Conservation (phyloP, 1,140 invertebrate genomes). For the Amyelois transitella region DNA sequence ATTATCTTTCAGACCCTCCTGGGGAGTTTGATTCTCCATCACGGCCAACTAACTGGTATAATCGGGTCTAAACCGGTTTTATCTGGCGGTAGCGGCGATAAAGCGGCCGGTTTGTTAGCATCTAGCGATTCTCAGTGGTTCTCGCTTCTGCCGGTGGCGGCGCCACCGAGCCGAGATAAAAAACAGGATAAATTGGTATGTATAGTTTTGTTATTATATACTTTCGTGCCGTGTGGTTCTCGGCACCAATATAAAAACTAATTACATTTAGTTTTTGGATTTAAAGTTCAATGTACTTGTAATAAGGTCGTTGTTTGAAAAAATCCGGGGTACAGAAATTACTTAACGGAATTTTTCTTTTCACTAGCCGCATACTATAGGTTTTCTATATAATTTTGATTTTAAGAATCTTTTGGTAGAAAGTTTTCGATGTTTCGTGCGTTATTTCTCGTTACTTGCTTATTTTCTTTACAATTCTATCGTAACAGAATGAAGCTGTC, state of each 20-base stretch:
- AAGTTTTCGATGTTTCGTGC: too few species aligned
- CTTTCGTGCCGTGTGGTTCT: too few species aligned
- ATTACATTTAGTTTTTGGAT: too few species aligned
- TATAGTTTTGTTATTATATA: conserved; percentile 4
- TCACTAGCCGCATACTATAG: too few species aligned
- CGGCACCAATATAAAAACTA: too few species aligned
- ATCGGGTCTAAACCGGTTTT: conserved; percentile 51
- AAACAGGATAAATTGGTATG: conserved; percentile 69
- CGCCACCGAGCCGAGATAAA: conserved; percentile 52
- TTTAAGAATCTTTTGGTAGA: too few species aligned
- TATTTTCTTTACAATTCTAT: neutral
- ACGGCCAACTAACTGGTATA: conserved; percentile 65
- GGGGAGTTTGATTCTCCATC: conserved; percentile 75
- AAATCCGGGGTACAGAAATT: too few species aligned
- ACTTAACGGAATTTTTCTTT: too few species aligned
- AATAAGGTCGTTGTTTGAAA: too few species aligned
- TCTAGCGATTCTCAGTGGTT: conserved; percentile 79
- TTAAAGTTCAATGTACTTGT: too few species aligned
- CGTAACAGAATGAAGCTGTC: conserved; percentile 18
- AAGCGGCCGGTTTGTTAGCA: conserved; percentile 77
- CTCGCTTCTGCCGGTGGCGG: conserved; percentile 81
- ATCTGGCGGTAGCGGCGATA: conserved; percentile 67
- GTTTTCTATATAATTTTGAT: too few species aligned
- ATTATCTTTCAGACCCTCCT: conserved; percentile 54
- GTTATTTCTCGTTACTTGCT: too few species aligned